Percentiles rank a stretch among this genome's conserved stretches.
These are phyloP conservation scores for Aricia artaxerxes DNA, from an alignment of 2,888 invertebrate species.

Conservation along the genomic window DNA sequence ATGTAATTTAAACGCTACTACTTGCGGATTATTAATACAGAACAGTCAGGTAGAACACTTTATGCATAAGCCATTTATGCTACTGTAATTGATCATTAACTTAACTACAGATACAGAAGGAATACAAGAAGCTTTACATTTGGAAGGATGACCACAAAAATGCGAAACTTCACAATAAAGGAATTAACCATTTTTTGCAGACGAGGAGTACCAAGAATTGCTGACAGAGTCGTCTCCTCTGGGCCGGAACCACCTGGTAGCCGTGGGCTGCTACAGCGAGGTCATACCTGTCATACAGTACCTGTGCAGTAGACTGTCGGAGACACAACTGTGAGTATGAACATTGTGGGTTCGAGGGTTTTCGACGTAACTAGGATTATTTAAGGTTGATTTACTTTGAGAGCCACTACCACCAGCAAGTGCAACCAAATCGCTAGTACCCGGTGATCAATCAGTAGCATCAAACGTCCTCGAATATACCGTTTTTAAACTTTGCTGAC, in stretches of 20 bases:
- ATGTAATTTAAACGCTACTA: too few relatives aligned
- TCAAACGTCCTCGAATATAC: too few relatives aligned
- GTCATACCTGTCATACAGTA: constrained; percentile 94
- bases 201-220: constrained; percentile 89
- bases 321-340: constrained; percentile 85
- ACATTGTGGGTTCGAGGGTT: neutral
- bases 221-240: constrained; percentile 75
- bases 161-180: neutral
- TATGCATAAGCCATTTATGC: too few relatives aligned
- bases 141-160: neutral
- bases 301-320: constrained; percentile 90
- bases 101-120: too few relatives aligned
- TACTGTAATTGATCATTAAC: too few relatives aligned
- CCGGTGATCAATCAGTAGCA: too few relatives aligned
- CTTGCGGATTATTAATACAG: too few relatives aligned
- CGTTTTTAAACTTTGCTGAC: too few relatives aligned
- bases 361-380: neutral
- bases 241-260: constrained; percentile 78
- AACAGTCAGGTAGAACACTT: too few relatives aligned
- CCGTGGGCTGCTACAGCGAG: constrained; percentile 93
- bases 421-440: too few relatives aligned
- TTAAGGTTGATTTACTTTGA: too few relatives aligned
- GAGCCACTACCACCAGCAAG: too few relatives aligned
- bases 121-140: neutral
- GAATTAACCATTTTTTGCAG: constrained; percentile 55